phyloP scores from a whole-genome alignment of 2,113 vertebrate genomes.

The Hydrochoerus hydrochaeris region DNA sequence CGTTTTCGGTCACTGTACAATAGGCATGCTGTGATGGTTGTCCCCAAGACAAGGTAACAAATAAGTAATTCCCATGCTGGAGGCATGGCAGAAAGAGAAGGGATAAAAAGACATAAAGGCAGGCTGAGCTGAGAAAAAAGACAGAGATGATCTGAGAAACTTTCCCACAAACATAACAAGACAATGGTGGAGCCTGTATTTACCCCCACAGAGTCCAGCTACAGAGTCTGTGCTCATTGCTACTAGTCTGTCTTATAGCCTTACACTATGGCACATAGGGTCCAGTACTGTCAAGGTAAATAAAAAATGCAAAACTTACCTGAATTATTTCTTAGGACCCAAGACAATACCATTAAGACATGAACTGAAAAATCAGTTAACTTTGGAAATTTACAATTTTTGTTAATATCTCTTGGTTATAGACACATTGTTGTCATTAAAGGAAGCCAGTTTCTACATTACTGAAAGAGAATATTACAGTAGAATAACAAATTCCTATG shows the following conservation, averaged over 20 bases:
- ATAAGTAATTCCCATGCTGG: neutral
- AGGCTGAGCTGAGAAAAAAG: neutral
- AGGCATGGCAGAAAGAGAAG: neutral
- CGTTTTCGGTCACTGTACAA: neutral
- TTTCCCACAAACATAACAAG: neutral
- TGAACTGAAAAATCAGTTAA: neutral
- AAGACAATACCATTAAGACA: neutral
- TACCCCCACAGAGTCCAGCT: neutral
- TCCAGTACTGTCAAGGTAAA: neutral
- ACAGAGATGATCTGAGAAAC: neutral
- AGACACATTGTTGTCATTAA: neutral
- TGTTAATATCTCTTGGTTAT: neutral
- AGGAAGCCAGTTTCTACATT: neutral
- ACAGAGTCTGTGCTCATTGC: neutral
- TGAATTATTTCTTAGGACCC: neutral
- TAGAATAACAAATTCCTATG: neutral
- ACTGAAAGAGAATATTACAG: neutral
- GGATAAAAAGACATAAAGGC: neutral
- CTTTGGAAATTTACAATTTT: neutral
- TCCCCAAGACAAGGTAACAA: neutral
- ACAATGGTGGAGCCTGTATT: neutral
- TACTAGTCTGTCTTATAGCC: fast-evolving
- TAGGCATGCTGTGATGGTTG: neutral
- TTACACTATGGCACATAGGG: neutral
- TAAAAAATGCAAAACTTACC: neutral